A percentile compares a stretch with the other conserved stretches of the same genome.
These are phyloP conservation scores for Drosophila mayri DNA, from an alignment of 1,140 invertebrate species.

Conservation along the genomic window DNA sequence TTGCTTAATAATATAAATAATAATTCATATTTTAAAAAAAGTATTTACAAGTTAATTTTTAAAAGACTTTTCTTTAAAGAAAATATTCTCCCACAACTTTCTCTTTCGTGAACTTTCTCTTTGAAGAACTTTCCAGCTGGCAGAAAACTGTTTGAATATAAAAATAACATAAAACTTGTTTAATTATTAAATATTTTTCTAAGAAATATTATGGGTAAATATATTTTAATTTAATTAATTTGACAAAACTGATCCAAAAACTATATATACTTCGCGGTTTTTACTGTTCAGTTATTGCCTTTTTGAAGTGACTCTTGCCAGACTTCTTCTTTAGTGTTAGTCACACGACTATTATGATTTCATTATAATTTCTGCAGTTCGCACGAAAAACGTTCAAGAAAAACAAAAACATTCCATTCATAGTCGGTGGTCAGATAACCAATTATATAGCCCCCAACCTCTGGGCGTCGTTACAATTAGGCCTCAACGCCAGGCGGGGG, in stretches of 20 bases:
- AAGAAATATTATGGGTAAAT: no score
- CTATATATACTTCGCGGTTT: neutral
- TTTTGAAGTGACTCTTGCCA: neutral
- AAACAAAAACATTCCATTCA: slow-evolving; percentile 44
- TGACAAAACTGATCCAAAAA: neutral
- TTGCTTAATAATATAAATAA: neutral
- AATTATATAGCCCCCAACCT: slow-evolving; percentile 33
- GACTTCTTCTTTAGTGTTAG: neutral
- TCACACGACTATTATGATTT: slow-evolving; percentile 34
- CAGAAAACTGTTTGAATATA: neutral
- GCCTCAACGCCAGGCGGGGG: neutral
- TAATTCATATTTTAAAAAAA: neutral
- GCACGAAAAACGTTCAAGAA: slow-evolving; percentile 36
- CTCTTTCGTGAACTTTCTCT: slow-evolving; percentile 11
- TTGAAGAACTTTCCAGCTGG: neutral
- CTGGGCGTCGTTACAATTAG: slow-evolving; percentile 23
- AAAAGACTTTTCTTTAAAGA: neutral
- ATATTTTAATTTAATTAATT: neutral
- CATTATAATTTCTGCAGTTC: slow-evolving; percentile 44
- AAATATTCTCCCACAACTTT: neutral
- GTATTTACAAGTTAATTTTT: neutral
- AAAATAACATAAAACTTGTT: neutral
- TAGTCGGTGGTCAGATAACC: slow-evolving; percentile 55
- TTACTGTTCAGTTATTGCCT: neutral
- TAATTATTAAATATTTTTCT: neutral